Base-by-base conservation (phyloP, 2,888 invertebrate species). In the Merodon equestris region DNA sequence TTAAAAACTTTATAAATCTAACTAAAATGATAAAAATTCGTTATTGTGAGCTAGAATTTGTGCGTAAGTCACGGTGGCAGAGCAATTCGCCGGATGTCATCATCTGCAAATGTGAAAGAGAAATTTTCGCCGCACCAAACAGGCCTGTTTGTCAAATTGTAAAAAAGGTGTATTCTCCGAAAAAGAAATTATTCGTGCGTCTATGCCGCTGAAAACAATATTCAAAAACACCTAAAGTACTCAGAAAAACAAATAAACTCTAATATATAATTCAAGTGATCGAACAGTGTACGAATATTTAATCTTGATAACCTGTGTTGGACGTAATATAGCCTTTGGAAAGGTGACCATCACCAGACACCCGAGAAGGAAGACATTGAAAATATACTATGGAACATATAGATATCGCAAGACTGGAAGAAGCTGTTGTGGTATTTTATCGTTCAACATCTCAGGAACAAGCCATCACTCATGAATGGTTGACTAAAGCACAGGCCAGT, bases 401-500 rank as follows among this genome's bases (percentile, higher is more conserved):
- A 38, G 88, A 88, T 82, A 85, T 89, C 51, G 84, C 84, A 13
- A 84, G 86, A 14, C 83, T 89, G 14, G 89, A 89, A 81, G 87
- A 88, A 81, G 88, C 88, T n/a, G 88, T 89, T 12, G 84, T 87
- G 44, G 83, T 86, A 9, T 89, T 89, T 77, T 89, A 89, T 82
- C 87, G 87, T 19, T 87, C 88, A 15, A 86, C 86, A 48, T 90
- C 92, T 1, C 90, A 90, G 50, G 94, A 94, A 83, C 93, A 95
- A 85, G 92, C 93, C 10, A 93, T 93, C 83, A 94, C 95, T 75
- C 96, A 97, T 86, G 92, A 93, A 50, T 97, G 96, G 96, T 91
- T 98, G 48, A 94, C 95, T 42, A 91, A 93, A 82, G 95, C 95
- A 10, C 97, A 97, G 88, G 91, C 93, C 82, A 96, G 96, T 18